Base-by-base conservation (phyloP, 2,888 invertebrate species). In the Melinaea marsaeus region DNA sequence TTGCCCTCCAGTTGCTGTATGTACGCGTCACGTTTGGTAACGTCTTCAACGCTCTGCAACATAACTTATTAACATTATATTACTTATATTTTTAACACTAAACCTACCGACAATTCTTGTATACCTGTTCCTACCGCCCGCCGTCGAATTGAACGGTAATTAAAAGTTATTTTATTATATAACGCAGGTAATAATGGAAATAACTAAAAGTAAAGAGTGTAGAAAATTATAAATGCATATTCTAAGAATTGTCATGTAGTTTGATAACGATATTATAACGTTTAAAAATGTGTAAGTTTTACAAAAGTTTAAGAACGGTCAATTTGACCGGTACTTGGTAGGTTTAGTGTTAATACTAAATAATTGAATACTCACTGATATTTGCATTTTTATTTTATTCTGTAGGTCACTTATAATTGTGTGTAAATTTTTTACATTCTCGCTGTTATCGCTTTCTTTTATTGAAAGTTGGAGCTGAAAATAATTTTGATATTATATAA, bases 1-100 rank as follows among this genome's bases (percentile, higher is more conserved):
- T 86, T 88, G 1, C 72, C 74, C 47, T 88, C 84, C 11, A 90
- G 66, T 48, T 83, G 78, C 2, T 79, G 74, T 37, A 84, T 79
- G 3, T 70, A 55, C 0, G 69, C 64, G 34, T 87, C 86, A 0
- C 85, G 79, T 60, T 80, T 78, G 0, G 69, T 61, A 0, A 86
- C 33, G 64, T 86, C 84, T 1, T 83, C 83, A 0, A 77, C 64
- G 11, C 69, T 79, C 84, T 87, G 75, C 57, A 63, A 59, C 13
- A 63, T 42, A 66, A 57, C 13, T 32, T 51, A 51, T 11, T 32
- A 5, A 32, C n/a, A 46, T 3, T 3, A 46, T 46, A n/a, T 46
- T 46, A 46, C 46, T 22, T 22, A 22, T 22, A 22, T 22, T 22
- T 22, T 22, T 22, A 22, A 22, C 22, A 22, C 22, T 22, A 22